These are phyloP conservation scores for Colostygia pectinataria DNA, from an alignment of 2,888 invertebrate genomes.

Conservation along the genomic window DNA sequence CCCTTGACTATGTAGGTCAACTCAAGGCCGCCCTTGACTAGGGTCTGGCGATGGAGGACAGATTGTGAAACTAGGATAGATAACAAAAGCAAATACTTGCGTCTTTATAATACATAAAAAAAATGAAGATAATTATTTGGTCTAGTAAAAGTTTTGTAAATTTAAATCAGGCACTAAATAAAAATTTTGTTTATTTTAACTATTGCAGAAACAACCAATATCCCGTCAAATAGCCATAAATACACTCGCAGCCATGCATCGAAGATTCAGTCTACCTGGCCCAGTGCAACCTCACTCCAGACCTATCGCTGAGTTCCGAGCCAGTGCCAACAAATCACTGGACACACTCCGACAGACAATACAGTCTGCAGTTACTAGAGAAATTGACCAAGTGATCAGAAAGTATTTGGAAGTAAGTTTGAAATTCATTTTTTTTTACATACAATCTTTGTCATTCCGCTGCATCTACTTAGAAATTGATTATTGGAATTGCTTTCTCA, in stretches of 20 bases:
- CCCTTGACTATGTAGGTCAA: slow-evolving; percentile 31
- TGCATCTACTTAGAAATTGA: too few relatives aligned
- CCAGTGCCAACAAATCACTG: slow-evolving; percentile 87
- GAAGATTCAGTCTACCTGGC: slow-evolving; percentile 82
- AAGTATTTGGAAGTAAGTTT: slow-evolving; percentile 88
- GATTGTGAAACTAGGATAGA: slow-evolving; percentile 17
- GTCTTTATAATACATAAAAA: too few relatives aligned
- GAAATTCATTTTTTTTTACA: too few relatives aligned
- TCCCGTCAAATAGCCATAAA: slow-evolving; percentile 87
- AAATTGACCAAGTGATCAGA: slow-evolving; percentile 89
- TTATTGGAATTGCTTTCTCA: too few relatives aligned
- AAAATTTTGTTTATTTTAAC: too few relatives aligned
- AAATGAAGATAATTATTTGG: too few relatives aligned
- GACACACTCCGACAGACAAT: slow-evolving; percentile 89
- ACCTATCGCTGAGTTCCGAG: slow-evolving; percentile 79
- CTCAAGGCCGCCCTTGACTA: slow-evolving; percentile 32
- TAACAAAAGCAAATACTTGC: too few relatives aligned
- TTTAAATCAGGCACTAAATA: too few relatives aligned
- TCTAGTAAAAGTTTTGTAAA: too few relatives aligned
- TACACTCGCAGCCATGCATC: slow-evolving; percentile 85
- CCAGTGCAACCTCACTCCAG: slow-evolving; percentile 78
- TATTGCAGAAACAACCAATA: slow-evolving; percentile 72
- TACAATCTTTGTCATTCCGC: too few relatives aligned
- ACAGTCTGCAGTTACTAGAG: slow-evolving; percentile 89
- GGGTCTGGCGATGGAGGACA: slow-evolving; percentile 25